Evolutionary conservation across 2,888 invertebrate species (phyloP), one percentile per base, ranked within the genome.

Genomic region (Mesochorus sp.): DNA sequence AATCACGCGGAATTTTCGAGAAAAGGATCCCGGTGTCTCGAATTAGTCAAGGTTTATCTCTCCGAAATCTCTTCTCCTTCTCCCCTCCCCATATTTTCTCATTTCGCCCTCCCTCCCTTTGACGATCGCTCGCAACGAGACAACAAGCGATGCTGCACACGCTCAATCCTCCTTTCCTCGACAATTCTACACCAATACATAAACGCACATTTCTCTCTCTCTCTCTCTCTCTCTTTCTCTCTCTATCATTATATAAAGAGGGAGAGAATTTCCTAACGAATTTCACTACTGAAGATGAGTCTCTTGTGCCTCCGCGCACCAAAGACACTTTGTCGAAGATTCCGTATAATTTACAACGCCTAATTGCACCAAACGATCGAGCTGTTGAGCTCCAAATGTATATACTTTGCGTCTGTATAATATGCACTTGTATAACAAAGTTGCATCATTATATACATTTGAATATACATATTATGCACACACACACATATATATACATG

Each of bases 311-410:
- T 24, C n/a, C n/a, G n/a, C n/a, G 44, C 47, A 47, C 37, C 51
- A 37, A 51, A 39, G 64, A 37, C 51, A 66, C 37, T 39, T 39
- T 26, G 24, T 26, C 14, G 19, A 57, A 70, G 62, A 55, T 49
- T 72, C 34, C 17, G 51, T 34, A 66, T 39, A 51, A 76, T 76
- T 76, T 76, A 72, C 76, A 76, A 64, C 61, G 62, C 57, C 59
- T 78, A 73, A 78, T 78, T 70, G 77, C 62, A 55, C 72, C 28
- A 21, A 68, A 68, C 67, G 67, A 77, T 72, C 66, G 72, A 53
- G 17, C 55, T 64, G 49, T 49, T 49, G 3, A 12, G 14, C 10
- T n/a, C 10, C 19, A 3, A 67, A 67, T 61, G n/a, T 14, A 10
- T 31, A 5, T 55, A 61, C 19, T 10, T 42, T 21, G 10, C 26